These are phyloP conservation scores for Drosophila falleni DNA, from an alignment of 2,888 invertebrate species.

Conservation along the genomic window DNA sequence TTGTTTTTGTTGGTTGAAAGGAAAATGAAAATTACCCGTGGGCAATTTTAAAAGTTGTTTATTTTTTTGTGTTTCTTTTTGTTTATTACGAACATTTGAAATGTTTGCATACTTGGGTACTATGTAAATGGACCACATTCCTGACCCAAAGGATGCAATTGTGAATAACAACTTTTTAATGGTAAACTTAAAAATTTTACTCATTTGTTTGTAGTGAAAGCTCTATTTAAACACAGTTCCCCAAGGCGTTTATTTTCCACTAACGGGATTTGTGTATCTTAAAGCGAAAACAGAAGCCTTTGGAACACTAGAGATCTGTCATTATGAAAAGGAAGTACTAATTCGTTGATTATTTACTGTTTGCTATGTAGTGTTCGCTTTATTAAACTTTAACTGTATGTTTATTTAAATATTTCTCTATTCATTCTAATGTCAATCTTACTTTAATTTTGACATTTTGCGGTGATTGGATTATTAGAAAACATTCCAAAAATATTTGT, in stretches of 20 bases:
- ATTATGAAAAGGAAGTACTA: not conserved
- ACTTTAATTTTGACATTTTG: conserved; percentile 23
- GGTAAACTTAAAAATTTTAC: not conserved
- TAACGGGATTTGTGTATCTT: not conserved
- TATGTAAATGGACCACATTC: conserved; percentile 20
- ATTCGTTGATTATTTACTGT: not conserved
- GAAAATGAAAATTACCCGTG: conserved; percentile 31
- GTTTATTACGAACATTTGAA: conserved; percentile 8
- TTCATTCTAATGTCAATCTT: conserved; percentile 6
- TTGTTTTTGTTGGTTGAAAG: conserved; percentile 19
- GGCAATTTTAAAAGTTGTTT: conserved; percentile 41
- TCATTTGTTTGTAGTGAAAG: conserved; percentile 5
- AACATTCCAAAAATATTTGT: conserved; percentile 28
- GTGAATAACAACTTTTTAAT: conserved; percentile 18
- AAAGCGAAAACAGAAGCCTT: not conserved
- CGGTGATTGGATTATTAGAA: conserved; percentile 16
- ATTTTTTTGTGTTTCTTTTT: conserved; percentile 1
- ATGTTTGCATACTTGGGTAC: conserved; percentile 5
- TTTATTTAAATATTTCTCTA: not conserved
- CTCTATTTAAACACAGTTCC: not conserved
- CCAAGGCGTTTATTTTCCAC: not conserved
- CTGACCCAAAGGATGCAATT: conserved; percentile 22
- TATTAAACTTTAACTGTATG: not conserved
- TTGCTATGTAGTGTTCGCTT: not conserved
- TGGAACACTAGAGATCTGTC: not conserved